These are phyloP conservation scores for Drosophila silvestris DNA, from an alignment of 2,888 invertebrate species.

Conservation along the genomic window DNA sequence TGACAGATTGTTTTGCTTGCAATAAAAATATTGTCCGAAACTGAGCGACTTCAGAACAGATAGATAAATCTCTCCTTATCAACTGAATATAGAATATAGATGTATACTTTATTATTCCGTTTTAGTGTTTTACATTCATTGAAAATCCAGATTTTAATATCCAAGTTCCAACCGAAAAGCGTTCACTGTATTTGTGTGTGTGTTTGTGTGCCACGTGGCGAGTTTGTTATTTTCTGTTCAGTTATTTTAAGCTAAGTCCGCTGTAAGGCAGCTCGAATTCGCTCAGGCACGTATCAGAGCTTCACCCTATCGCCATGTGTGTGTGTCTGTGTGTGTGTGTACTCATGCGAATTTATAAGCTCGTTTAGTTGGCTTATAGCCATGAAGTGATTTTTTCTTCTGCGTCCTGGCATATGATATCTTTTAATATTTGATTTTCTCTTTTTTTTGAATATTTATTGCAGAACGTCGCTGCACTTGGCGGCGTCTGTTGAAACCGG, in stretches of 20 bases:
- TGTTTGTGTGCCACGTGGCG: constrained; percentile 9
- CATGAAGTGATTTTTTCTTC: constrained; percentile 31
- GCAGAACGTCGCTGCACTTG: constrained; percentile 92
- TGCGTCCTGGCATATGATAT: constrained; percentile 16
- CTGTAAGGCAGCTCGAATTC: constrained; percentile 59
- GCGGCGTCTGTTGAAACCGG: constrained; percentile 88
- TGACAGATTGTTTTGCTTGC: not conserved
- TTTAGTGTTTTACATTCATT: not conserved
- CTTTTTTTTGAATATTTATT: constrained; percentile 8
- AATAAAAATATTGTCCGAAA: not conserved
- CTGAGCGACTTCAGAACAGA: not conserved
- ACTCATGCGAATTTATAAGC: constrained; percentile 63
- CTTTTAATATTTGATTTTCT: constrained; percentile 29
- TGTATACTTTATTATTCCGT: not conserved
- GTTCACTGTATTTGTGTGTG: not conserved
- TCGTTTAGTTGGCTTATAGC: constrained; percentile 51
- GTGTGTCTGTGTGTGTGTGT: constrained; percentile 12
- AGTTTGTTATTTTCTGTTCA: constrained; percentile 49
- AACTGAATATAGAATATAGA: not conserved
- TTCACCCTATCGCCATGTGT: constrained; percentile 1
- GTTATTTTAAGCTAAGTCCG: constrained; percentile 73
- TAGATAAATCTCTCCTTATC: not conserved
- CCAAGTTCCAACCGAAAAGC: not conserved
- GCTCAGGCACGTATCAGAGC: constrained; percentile 63
- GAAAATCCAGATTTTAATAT: not conserved